These are phyloP conservation scores for Stegodyphus dumicola DNA, from an alignment of 1,140 invertebrate genomes.

Conservation along the genomic window DNA sequence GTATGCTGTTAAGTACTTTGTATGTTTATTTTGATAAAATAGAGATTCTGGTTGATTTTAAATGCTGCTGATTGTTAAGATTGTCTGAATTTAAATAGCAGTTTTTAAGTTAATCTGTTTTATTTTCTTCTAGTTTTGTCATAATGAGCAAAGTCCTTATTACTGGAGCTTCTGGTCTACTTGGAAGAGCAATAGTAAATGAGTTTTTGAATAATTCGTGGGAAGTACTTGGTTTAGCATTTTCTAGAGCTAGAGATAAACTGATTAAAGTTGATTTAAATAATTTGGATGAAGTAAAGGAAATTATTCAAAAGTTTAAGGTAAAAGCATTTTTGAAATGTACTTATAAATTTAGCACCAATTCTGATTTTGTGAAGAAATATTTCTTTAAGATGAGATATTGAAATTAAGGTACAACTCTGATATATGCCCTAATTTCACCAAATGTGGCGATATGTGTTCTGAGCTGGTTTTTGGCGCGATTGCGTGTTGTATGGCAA, in stretches of 20 bases:
- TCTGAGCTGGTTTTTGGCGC: too few relatives aligned
- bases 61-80: too few relatives aligned
- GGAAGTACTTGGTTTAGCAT: constrained; percentile 69
- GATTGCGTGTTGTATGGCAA: too few relatives aligned
- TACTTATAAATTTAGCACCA: not conserved
- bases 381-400: not conserved
- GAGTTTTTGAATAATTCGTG: constrained; percentile 67
- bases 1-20: too few relatives aligned
- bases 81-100: too few relatives aligned
- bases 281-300: constrained; percentile 65
- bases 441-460: too few relatives aligned
- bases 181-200: constrained; percentile 69
- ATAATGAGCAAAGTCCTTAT: constrained; percentile 66
- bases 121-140: not conserved
- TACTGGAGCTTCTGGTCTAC: constrained; percentile 72
- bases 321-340: not conserved
- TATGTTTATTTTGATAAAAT: too few relatives aligned
- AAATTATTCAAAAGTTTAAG: constrained; percentile 65
- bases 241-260: constrained; percentile 66
- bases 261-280: constrained; percentile 69
- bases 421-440: too few relatives aligned
- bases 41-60: too few relatives aligned
- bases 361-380: constrained; percentile 8
- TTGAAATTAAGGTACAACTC: too few relatives aligned
- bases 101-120: not conserved